These are phyloP conservation scores for Troides helena DNA, from an alignment of 2,888 invertebrate genomes.

Conservation along the genomic window DNA sequence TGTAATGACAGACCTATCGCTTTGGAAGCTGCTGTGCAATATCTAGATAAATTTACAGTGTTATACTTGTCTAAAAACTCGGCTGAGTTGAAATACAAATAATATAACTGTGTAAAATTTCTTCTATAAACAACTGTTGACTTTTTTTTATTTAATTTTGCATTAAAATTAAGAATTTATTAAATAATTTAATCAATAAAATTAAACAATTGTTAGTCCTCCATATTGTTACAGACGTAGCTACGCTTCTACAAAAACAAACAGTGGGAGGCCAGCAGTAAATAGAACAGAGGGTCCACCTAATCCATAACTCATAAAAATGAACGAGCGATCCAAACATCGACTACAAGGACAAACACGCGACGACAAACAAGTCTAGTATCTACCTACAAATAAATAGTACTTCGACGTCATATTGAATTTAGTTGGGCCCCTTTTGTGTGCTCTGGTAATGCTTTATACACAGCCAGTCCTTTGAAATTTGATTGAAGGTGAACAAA, in stretches of 20 bases:
- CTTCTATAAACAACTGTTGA: background rate
- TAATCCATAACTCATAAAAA: constrained; percentile 76
- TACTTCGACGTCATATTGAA: constrained; percentile 31
- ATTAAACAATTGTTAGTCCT: too few species aligned
- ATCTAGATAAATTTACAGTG: constrained; percentile 36
- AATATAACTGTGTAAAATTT: background rate
- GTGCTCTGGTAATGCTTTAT: constrained; percentile 27
- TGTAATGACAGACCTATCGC: constrained; percentile 54
- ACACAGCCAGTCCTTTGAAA: constrained; percentile 29
- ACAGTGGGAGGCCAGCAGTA: constrained; percentile 58
- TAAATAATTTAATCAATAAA: background rate
- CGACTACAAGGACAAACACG: constrained; percentile 57
- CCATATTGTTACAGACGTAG: background rate
- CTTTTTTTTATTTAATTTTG: background rate
- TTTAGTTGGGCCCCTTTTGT: constrained; percentile 29
- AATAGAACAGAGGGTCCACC: constrained; percentile 60
- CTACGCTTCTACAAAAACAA: constrained; percentile 43
- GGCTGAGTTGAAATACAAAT: background rate
- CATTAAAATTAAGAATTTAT: background rate
- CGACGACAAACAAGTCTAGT: constrained; percentile 50
- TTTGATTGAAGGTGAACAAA: constrained; percentile 28
- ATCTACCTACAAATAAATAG: constrained; percentile 36
- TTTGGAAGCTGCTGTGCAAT: constrained; percentile 36
- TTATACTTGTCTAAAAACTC: background rate
- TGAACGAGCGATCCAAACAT: constrained; percentile 63